phyloP scores from a whole-genome alignment of 2,113 vertebrate genomes.

The Callorhinus ursinus region DNA sequence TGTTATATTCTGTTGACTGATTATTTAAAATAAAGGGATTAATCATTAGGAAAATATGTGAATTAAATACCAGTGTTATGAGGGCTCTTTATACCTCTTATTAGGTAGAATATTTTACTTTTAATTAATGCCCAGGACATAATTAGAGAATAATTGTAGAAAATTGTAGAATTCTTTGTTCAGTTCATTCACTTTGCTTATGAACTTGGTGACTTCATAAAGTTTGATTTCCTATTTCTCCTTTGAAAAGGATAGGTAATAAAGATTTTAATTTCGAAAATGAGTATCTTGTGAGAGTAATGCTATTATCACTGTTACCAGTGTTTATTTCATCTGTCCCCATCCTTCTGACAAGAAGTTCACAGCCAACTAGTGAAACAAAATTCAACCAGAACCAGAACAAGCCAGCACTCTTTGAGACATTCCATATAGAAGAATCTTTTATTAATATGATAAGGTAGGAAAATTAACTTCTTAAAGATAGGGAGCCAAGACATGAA shows the following conservation, averaged over 20 bases:
- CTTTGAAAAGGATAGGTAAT: background rate
- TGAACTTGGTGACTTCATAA: background rate
- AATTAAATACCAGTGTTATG: background rate
- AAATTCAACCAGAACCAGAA: background rate
- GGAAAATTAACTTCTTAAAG: background rate
- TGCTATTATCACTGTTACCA: background rate
- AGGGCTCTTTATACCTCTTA: background rate
- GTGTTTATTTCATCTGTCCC: background rate
- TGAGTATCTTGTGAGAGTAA: background rate
- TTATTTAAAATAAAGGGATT: background rate
- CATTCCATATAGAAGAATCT: background rate
- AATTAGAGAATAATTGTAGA: background rate
- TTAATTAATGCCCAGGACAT: background rate
- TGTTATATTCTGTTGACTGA: background rate
- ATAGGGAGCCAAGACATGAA: background rate
- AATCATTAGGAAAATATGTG: background rate
- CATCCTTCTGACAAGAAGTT: background rate
- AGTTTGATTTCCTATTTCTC: background rate
- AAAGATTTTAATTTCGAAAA: constrained; percentile 25
- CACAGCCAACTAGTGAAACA: background rate
- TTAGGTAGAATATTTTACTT: background rate
- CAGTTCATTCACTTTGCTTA: background rate
- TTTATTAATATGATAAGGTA: background rate
- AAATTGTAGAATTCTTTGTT: background rate
- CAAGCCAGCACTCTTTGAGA: background rate